Percentiles rank a stretch among this genome's conserved stretches.
Evolutionary conservation across 2,113 vertebrate genomes (phyloP).

Genomic region (Casuarius casuarius): DNA sequence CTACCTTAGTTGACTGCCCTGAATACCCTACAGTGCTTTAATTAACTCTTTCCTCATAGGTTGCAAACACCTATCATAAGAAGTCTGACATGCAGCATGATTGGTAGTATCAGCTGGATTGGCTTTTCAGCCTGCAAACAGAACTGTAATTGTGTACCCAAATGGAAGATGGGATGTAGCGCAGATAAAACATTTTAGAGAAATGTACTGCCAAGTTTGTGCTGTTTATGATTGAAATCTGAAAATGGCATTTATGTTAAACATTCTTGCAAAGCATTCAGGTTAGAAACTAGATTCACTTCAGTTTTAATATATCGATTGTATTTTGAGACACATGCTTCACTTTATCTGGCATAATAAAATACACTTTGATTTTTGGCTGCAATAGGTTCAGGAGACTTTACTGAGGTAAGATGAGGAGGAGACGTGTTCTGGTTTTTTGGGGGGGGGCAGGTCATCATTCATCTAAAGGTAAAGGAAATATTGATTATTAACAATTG

Average conservation of each 20-base stretch:
- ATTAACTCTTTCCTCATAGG: background rate
- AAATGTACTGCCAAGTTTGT: background rate
- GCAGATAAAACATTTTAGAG: background rate
- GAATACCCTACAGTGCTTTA: background rate
- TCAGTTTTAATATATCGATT: background rate
- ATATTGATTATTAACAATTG: background rate
- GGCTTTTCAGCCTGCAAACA: background rate
- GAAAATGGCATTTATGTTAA: background rate
- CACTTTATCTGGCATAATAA: background rate
- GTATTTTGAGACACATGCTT: background rate
- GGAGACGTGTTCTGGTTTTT: background rate
- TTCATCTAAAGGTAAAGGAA: background rate
- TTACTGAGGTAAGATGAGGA: background rate
- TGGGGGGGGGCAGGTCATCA: background rate
- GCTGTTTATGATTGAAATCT: background rate
- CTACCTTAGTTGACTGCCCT: background rate
- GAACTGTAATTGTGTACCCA: background rate
- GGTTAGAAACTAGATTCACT: background rate
- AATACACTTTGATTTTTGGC: background rate
- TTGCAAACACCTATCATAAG: background rate
- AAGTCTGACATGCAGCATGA: background rate
- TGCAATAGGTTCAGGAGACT: background rate
- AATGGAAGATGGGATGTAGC: background rate
- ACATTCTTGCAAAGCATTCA: background rate
- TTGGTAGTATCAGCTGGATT: background rate